Percentiles rank a stretch among this genome's conserved stretches.
Evolutionary conservation across 1,140 invertebrate genomes (phyloP).

Genomic region (Aricia agestis): DNA sequence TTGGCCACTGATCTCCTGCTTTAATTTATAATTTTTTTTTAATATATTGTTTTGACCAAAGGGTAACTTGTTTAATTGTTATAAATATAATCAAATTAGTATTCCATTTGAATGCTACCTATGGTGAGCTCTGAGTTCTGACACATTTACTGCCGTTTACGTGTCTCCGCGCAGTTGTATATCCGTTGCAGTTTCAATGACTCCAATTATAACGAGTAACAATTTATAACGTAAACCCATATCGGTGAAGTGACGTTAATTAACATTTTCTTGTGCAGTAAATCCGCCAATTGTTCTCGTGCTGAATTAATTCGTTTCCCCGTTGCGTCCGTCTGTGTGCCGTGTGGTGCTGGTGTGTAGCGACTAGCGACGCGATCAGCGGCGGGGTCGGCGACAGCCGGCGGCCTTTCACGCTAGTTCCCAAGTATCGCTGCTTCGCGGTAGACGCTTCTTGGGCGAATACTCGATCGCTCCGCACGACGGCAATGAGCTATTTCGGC

Average conservation of each 20-base stretch:
- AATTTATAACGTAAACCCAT: conserved; percentile 5
- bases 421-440: conserved; percentile 41
- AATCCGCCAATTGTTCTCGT: conserved; percentile 15
- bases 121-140: background rate
- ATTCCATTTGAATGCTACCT: background rate
- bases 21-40: too few species aligned
- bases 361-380: conserved; percentile 19
- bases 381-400: conserved; percentile 40
- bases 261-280: conserved; percentile 16
- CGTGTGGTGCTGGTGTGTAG: background rate
- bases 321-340: background rate
- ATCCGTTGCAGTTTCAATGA: background rate
- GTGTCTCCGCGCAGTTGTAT: background rate
- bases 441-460: conserved; percentile 38
- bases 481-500: conserved; percentile 7
- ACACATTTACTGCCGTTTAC: background rate
- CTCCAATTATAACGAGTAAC: background rate
- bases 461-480: conserved; percentile 5
- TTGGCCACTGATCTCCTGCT: too few species aligned
- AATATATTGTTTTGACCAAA: too few species aligned
- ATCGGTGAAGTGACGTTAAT: conserved; percentile 8
- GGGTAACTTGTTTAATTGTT: too few species aligned
- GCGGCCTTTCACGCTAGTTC: conserved; percentile 50
- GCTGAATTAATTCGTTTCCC: conserved; percentile 12
- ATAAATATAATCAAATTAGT: too few species aligned